Evolutionary conservation across 2,113 vertebrate species (phyloP), one percentile per base, ranked within the genome.

Genomic region (Pedionomus torquatus): DNA sequence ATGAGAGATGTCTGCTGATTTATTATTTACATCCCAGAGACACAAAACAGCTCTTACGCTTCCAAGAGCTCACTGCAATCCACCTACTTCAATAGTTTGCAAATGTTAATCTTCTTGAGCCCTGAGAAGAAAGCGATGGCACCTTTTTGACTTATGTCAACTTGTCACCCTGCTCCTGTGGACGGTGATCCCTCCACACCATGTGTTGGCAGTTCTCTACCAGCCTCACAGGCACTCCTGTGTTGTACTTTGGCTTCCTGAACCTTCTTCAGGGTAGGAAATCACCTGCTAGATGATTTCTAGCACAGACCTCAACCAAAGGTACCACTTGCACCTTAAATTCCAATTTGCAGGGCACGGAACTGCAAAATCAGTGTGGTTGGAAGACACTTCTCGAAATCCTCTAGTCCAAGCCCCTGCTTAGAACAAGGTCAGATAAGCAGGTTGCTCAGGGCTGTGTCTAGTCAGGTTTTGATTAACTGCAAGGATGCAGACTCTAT

Each of bases 251-350:
- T n/a, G 35, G 2, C 41, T 83, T 83, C 48, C 39, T 44, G 41
- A 90, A 11, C 21, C 19, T 83, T 74, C 49, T 31, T 33, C 26
- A 57, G 5, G 43, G 7, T 39, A 52, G 24, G 70, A 65, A 52
- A 72, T 17, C 12, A 20, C 14, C 5, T 0, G 1, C 11, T 39
- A 10, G 0, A 2, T 61, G 87, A n/a, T n/a, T n/a, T n/a, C n/a
- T n/a, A n/a, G 51, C 37, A n/a, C 25, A 55, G 18, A 39, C 21
- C 72, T 33, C 46, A 35, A 8, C 14, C 1, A 61, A 43, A 44
- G 30, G 9, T 30, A 44, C 6, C 7, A 37, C 8, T 69, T 75
- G 44, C 9, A 9, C 44, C 31, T 65, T 65, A 49, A 54, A 46
- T 41, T 39, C 17, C 17, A 63, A 39, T 49, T 70, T 63, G 6